Evolutionary conservation across 92 coral and sea anemone species (phyloP), one percentile per base, ranked within the genome.

Genomic region (Epizoanthus scotinus): DNA sequence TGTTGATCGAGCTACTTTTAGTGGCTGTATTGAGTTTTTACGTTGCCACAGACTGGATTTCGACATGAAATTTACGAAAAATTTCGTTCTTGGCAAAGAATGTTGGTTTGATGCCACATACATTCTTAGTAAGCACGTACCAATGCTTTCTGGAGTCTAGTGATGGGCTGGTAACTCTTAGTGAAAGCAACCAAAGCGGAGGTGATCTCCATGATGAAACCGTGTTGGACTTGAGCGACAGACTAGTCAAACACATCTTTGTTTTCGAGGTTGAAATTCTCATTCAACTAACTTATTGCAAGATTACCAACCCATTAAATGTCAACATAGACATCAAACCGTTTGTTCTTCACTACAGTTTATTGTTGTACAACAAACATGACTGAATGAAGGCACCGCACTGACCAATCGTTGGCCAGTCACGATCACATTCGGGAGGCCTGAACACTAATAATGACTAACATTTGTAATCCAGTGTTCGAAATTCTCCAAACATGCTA

Each of bases 1-100:
- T 67, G 67, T 66, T 66, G 71, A 82, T 58, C 0, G 71, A 82
- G 77, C 86, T 60, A 71, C 74, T 70, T 79, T 34, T 53, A n/a
- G 28, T 52, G 74, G 74, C 83, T 9, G 73, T 73, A 60, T 79
- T 62, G 8, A 79, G 71, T 34, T 79, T 74, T 26, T 26, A 19
- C 69, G 73, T 55, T 25, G 63, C 62, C 38, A 27, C 65, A 64
- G 70, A 79, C 21, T 44, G 14, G 24, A 79, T 42, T 79, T 79
- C 74, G 19, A 40, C 83, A 1, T 64, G 83, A 27, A 78, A 63
- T 78, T 70, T 68, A 2, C 29, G 2, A 17, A 50, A 73, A 12
- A 62, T 25, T 62, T 62, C 36, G 6, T 18, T 67, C 44, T 67
- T 44, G 53, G 72, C 17, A 62, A 62, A 26, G 2, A 0, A 14